Percentiles rank a stretch among this genome's conserved stretches.
phyloP scores from a whole-genome alignment of 2,113 vertebrate species.

The Paratilapia polleni region DNA sequence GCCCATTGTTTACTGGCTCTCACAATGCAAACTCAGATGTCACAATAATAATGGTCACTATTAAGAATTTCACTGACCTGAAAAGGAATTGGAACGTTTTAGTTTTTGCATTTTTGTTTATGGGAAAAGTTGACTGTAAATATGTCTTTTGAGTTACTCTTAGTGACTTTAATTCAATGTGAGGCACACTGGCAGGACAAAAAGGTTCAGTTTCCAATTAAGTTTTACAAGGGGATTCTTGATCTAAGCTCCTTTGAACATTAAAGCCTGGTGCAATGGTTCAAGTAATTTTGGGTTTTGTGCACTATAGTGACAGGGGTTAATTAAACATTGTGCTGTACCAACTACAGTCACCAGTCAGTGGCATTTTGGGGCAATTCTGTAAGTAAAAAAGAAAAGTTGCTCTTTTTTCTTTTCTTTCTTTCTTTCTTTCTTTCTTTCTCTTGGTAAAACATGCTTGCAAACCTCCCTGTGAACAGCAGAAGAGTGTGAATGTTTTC shows the following conservation, averaged over 20 bases:
- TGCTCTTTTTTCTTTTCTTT: too few relatives aligned
- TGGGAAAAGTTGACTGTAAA: background rate
- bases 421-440: background rate
- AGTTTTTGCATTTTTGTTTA: background rate
- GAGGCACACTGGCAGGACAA: background rate
- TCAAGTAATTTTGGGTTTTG: background rate
- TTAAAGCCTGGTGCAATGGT: background rate
- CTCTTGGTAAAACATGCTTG: background rate
- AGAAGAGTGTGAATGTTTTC: too few relatives aligned
- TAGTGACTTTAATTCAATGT: background rate
- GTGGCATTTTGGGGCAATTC: too few relatives aligned
- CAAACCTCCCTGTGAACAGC: background rate
- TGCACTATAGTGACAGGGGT: background rate
- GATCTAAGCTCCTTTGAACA: background rate
- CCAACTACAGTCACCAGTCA: too few relatives aligned
- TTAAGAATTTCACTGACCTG: constrained; percentile 2
- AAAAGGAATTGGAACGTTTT: constrained; percentile 18
- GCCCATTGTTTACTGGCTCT: background rate
- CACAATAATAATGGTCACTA: background rate
- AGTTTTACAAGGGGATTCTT: background rate
- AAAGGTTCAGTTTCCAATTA: background rate
- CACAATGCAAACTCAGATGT: constrained; percentile 9
- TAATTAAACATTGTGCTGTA: background rate
- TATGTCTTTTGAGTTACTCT: background rate
- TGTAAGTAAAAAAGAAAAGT: too few relatives aligned